Percentiles rank a stretch among this genome's conserved stretches.
These are phyloP conservation scores for Drosophila serrata DNA, from an alignment of 1,140 invertebrate genomes.

Conservation along the genomic window DNA sequence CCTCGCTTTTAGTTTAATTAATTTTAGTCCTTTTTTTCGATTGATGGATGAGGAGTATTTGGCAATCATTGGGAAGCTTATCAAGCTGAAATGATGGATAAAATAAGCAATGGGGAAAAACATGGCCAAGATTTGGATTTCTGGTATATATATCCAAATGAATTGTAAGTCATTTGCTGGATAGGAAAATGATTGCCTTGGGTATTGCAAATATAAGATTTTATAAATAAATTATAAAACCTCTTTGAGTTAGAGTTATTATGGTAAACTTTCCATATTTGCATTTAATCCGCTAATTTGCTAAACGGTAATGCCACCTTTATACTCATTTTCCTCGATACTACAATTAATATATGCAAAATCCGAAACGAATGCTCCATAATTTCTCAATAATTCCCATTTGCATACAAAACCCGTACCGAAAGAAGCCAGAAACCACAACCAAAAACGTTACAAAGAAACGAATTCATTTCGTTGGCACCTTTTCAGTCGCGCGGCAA, in stretches of 20 bases:
- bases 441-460: constrained; percentile 29
- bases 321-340: constrained; percentile 10
- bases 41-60: constrained; percentile 39
- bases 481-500: constrained; percentile 43
- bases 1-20: constrained; percentile 70
- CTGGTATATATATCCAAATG: not conserved
- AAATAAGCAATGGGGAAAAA: constrained; percentile 16
- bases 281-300: constrained; percentile 1
- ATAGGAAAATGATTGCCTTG: not conserved
- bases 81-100: constrained; percentile 43
- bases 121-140: constrained; percentile 1
- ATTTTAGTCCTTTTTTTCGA: constrained; percentile 53
- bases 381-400: constrained; percentile 46
- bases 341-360: constrained; percentile 23
- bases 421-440: constrained; percentile 23
- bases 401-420: constrained; percentile 45
- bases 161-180: not conserved
- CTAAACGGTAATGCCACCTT: not conserved
- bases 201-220: not conserved
- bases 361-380: constrained; percentile 29
- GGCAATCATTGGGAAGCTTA: constrained; percentile 30
- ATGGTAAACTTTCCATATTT: not conserved
- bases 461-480: constrained; percentile 59
- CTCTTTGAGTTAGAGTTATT: not conserved
- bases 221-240: not conserved